These are phyloP conservation scores for Erebia palarica DNA, from an alignment of 2,888 invertebrate genomes.

Conservation along the genomic window DNA sequence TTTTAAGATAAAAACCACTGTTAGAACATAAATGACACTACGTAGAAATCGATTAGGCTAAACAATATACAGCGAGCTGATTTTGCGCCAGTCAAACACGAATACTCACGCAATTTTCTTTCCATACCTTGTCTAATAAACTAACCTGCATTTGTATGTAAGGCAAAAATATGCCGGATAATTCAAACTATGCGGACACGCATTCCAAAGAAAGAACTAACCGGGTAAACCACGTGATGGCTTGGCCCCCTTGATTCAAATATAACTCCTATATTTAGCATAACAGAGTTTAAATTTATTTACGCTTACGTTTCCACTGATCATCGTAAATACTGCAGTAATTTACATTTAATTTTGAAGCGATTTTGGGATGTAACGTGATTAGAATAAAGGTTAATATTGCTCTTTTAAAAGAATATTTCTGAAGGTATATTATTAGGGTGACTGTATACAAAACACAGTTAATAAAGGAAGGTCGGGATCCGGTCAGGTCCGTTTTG, in stretches of 20 bases:
- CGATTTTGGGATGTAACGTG: not conserved
- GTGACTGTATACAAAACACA: slow-evolving; percentile 39
- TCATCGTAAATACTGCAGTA: not conserved
- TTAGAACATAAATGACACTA: too few species aligned
- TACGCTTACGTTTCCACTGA: not conserved
- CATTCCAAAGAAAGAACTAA: slow-evolving; percentile 50
- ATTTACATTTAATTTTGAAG: not conserved
- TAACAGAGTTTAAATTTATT: not conserved
- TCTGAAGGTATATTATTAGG: not conserved
- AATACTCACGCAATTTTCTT: not conserved
- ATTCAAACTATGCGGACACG: slow-evolving; percentile 41
- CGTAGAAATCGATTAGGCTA: too few species aligned
- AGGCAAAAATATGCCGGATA: not conserved
- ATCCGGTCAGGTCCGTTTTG: slow-evolving; percentile 51
- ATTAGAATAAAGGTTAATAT: slow-evolving; percentile 30
- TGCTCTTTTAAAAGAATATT: not conserved
- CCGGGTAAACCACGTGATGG: slow-evolving; percentile 45
- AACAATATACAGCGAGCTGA: not conserved
- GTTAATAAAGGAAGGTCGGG: slow-evolving; percentile 49
- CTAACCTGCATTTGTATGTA: not conserved
- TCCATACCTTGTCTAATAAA: not conserved
- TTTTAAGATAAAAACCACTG: too few species aligned
- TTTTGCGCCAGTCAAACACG: not conserved
- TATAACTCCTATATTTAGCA: not conserved
- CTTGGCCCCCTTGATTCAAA: not conserved